Conservation (phyloP, 2,113 vertebrate species). For the Silurus meridionalis region DNA sequence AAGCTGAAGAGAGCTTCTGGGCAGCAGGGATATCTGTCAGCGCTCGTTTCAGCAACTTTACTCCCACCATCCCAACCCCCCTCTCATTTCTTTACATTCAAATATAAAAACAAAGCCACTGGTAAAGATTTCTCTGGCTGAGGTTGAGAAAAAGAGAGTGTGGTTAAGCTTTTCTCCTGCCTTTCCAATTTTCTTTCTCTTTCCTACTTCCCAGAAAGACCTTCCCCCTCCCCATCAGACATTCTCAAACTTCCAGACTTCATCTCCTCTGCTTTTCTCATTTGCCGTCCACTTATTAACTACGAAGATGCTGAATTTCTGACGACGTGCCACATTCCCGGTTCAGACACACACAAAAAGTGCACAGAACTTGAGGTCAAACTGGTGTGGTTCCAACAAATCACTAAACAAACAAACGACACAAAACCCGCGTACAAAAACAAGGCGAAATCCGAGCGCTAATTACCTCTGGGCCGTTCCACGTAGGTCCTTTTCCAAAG, state of each 20-base stretch:
- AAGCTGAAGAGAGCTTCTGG: slow-evolving; percentile 3
- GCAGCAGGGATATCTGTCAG: slow-evolving; percentile 3
- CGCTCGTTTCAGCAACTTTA: slow-evolving; percentile 7
- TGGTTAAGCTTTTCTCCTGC: slow-evolving; percentile 51
- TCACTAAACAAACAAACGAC: not conserved
- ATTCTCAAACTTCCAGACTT: slow-evolving; percentile 3
- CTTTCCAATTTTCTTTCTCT: slow-evolving; percentile 57
- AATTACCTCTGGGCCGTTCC: slow-evolving; percentile 70
- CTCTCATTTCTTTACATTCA: not conserved
- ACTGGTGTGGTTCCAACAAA: not conserved
- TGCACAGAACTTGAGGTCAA: not conserved
- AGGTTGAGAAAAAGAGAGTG: slow-evolving; percentile 52
- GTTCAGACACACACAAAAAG: not conserved
- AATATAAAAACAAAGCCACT: slow-evolving; percentile 45
- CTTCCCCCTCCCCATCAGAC: slow-evolving; percentile 39
- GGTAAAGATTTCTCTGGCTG: slow-evolving; percentile 57
- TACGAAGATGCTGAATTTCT: slow-evolving; percentile 4
- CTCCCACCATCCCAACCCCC: not conserved
- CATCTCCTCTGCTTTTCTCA: slow-evolving; percentile 36
- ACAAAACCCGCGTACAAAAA: not conserved
- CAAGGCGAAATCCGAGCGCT: slow-evolving; percentile 20
- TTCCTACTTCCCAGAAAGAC: slow-evolving; percentile 65
- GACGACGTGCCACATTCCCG: not conserved
- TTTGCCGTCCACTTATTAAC: slow-evolving; percentile 32
- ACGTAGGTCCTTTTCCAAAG: slow-evolving; percentile 55